These are phyloP conservation scores for Liodrosophila aerea DNA, from an alignment of 2,888 invertebrate species.

Conservation along the genomic window DNA sequence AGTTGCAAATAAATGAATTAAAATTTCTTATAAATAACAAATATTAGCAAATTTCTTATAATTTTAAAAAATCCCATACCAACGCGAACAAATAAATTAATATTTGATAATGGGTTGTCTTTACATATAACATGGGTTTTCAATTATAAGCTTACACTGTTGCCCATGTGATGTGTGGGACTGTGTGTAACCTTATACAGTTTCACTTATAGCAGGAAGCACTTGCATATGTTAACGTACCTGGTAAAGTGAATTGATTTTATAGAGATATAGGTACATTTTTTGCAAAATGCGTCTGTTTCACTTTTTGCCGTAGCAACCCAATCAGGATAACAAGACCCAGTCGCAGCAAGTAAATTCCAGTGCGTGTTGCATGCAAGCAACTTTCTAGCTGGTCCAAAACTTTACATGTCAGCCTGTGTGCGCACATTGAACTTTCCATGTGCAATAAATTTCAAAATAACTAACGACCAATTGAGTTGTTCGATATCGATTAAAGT, in stretches of 20 bases:
- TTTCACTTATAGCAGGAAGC: slow-evolving; percentile 67
- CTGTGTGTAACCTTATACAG: slow-evolving; percentile 41
- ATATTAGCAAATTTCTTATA: no score
- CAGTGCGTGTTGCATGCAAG: slow-evolving; percentile 70
- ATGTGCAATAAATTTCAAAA: slow-evolving; percentile 57
- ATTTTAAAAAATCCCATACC: no score
- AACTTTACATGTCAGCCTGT: slow-evolving; percentile 33
- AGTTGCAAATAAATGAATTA: no score
- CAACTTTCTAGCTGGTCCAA: slow-evolving; percentile 71
- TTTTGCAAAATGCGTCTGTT: slow-evolving; percentile 47
- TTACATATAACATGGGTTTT: no score
- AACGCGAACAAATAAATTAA: no score
- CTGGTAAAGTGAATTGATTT: slow-evolving; percentile 30
- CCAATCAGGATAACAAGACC: slow-evolving; percentile 70
- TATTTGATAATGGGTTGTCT: no score
- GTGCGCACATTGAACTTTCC: slow-evolving; percentile 72
- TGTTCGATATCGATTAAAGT: no score
- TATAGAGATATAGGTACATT: slow-evolving; percentile 22
- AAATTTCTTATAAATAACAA: no score
- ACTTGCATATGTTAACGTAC: slow-evolving; percentile 51
- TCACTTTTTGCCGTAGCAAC: slow-evolving; percentile 24
- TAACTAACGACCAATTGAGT: slow-evolving; percentile 29
- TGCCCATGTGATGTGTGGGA: neutral
- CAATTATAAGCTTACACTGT: no score
- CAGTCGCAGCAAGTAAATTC: slow-evolving; percentile 35